Base-by-base conservation (phyloP, 2,797 vertebrate genomes). In the Enteromius unitaeniatus region DNA sequence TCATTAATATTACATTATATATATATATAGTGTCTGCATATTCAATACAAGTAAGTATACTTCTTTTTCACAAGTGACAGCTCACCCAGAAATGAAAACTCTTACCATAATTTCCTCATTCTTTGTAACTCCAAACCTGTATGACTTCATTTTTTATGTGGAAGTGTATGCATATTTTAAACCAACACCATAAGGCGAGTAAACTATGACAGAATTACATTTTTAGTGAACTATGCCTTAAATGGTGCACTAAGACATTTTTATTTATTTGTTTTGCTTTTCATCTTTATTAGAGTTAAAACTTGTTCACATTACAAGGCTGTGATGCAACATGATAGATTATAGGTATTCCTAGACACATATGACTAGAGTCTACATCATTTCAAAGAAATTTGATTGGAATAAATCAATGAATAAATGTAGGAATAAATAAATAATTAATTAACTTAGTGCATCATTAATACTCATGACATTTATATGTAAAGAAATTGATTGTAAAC, bases 81-180 rank as follows among this genome's bases (percentile, higher is more conserved):
- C 19, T 74, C 19, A 53, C 17, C 19, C 17, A 34, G 47, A 74
- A n/a, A 34, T 53, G 4, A 51, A 73, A 49, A 73, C 19, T 31
- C 8, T 40, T 73, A 26, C 19, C 45, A 51, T 51, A 0, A 51
- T 74, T 34, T 42, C 21, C 6, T 69, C 37, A 69, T 42, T 1
- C 21, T 68, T 68, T 73, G 26, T 73, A 8, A 49, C 69, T 73
- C 69, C 45, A 49, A 73, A 73, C 15, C 69, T 73, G 42, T 28
- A 17, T 45, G n/a, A 70, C 42, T 47, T 70, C 26, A 14, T 17
- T 14, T 23, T 23, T 68, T 42, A 42, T 23, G 11, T 45, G 11
- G 37, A 45, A 70, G 68, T 26, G 42, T 0, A 19, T 2, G 14
- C 3, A 72, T 28, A 47, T 45, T 53, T 70, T 14, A 31, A 49